Evolutionary conservation across 37 sponge, comb jelly and placozoan genomes (phyloP).

Genomic region (Lycopodina hypogea): DNA sequence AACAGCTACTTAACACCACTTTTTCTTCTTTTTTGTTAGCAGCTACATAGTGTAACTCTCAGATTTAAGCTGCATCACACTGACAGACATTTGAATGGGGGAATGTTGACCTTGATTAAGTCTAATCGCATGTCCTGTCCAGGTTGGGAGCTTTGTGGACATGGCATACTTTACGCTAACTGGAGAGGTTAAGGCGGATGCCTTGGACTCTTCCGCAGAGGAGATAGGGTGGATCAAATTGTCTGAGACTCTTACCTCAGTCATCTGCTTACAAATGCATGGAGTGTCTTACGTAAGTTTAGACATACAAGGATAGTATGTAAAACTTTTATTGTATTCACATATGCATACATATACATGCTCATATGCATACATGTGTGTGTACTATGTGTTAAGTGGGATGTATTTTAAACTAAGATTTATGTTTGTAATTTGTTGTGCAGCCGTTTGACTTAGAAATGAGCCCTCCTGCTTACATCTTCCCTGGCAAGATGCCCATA

Average conservation of each 20-base stretch:
- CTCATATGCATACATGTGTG: neutral
- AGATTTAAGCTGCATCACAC: no score
- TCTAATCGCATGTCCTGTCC: neutral
- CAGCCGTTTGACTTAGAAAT: slow-evolving; percentile 40
- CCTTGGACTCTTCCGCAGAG: slow-evolving; percentile 16
- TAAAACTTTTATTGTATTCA: no score
- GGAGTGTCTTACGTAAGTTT: slow-evolving; percentile 37
- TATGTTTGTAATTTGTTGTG: neutral
- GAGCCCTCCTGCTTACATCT: slow-evolving; percentile 25
- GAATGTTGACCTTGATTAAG: no score
- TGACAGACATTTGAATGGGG: no score
- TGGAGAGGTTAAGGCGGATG: neutral
- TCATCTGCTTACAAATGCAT: slow-evolving; percentile 20
- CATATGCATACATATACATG: neutral
- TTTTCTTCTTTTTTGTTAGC: no score
- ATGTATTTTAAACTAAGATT: neutral
- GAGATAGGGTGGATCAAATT: slow-evolving; percentile 16
- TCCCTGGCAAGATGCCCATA: slow-evolving; percentile 21
- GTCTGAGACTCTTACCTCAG: slow-evolving; percentile 7
- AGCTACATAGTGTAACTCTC: no score
- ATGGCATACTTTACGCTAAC: slow-evolving; percentile 48
- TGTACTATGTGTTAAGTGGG: neutral
- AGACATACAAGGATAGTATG: no score
- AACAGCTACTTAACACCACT: no score
- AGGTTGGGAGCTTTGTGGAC: slow-evolving; percentile 45